A percentile compares a stretch with the other conserved stretches of the same genome.
Evolutionary conservation across 1,140 invertebrate species (phyloP).

Genomic region (Apis laboriosa): DNA sequence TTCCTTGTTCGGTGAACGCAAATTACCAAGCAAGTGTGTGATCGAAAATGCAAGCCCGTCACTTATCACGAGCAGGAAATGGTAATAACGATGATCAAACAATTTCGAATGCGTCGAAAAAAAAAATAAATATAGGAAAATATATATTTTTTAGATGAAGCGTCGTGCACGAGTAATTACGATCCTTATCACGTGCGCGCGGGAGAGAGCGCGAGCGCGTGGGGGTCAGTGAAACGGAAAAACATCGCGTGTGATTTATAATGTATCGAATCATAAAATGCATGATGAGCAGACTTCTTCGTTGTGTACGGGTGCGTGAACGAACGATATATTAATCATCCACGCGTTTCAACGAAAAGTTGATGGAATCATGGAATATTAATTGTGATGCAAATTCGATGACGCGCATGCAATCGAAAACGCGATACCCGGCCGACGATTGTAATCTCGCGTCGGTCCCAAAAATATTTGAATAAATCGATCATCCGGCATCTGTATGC

Average conservation of each 20-base stretch:
- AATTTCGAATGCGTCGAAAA: constrained; percentile 8
- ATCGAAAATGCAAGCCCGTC: constrained; percentile 25
- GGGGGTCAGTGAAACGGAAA: constrained; percentile 10
- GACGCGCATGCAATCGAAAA: constrained; percentile 38
- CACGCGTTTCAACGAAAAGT: constrained; percentile 61
- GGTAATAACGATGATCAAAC: constrained; percentile 48
- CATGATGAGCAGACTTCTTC: constrained; percentile 20
- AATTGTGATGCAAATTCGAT: constrained; percentile 53
- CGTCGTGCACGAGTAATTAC: constrained; percentile 43
- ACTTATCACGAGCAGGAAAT: constrained; percentile 36
- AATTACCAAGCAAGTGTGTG: background rate
- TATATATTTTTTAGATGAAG: constrained; percentile 33
- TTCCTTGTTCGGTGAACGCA: too few relatives aligned
- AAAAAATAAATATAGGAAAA: background rate
- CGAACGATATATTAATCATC: constrained; percentile 59
- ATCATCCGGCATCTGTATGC: background rate
- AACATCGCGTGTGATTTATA: constrained; percentile 63
- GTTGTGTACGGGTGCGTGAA: constrained; percentile 15
- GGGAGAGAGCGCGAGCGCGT: background rate
- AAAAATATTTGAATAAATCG: constrained; percentile 25
- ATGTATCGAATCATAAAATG: constrained; percentile 39
- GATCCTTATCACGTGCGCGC: constrained; percentile 49
- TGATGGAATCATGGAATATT: constrained; percentile 45
- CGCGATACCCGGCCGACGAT: constrained; percentile 21
- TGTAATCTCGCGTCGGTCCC: constrained; percentile 18